Evolutionary conservation across 2,113 vertebrate species (phyloP).

Genomic region (Sciurus niger): DNA sequence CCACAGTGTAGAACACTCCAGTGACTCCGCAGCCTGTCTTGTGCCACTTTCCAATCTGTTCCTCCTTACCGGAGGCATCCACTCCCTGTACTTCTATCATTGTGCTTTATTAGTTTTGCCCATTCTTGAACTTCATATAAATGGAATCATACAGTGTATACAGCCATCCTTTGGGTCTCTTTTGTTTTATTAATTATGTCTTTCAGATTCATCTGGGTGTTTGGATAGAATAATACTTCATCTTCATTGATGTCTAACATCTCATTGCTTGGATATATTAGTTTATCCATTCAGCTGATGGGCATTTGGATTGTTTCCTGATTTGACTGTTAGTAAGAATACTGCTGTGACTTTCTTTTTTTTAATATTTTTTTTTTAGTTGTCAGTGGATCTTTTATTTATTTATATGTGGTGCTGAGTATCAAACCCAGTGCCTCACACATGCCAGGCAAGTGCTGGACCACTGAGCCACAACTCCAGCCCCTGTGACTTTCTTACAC

Average conservation of each 20-base stretch:
- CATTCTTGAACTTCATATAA: conserved; percentile 19
- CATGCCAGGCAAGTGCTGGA: no score
- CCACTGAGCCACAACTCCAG: no score
- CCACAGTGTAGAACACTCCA: not conserved
- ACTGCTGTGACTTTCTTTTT: not conserved
- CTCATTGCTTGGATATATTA: not conserved
- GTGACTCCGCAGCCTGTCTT: not conserved
- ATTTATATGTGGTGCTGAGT: no score
- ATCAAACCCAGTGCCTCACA: no score
- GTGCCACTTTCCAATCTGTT: not conserved
- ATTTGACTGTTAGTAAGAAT: not conserved
- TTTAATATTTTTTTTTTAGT: no score
- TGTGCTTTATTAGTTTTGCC: conserved; percentile 6
- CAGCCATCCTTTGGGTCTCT: not conserved
- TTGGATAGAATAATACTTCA: not conserved
- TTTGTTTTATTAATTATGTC: not conserved
- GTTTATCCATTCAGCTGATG: not conserved
- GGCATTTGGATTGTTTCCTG: conserved; percentile 17
- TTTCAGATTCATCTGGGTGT: not conserved
- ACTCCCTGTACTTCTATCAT: not conserved
- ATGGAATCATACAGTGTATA: not conserved
- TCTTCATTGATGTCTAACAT: not conserved
- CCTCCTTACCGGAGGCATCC: not conserved
- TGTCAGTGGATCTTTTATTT: no score
- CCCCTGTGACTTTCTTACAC: not conserved